Conservation (phyloP, 2,888 invertebrate genomes). For the Hydroisotoma schaefferi region DNA sequence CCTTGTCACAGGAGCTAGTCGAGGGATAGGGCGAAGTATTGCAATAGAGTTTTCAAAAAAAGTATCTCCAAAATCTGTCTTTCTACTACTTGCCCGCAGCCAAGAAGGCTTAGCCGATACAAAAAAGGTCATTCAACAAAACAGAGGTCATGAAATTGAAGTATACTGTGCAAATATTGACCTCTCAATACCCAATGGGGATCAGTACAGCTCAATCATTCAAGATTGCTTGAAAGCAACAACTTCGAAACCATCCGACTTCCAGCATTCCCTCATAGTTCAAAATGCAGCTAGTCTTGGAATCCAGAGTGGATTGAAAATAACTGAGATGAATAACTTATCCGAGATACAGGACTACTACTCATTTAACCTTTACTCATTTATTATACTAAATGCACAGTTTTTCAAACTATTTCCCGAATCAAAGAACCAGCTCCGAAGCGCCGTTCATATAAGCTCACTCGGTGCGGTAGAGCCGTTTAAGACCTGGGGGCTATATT, state of each 20-base stretch:
- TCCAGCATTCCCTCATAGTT: slow-evolving; percentile 68
- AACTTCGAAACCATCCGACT: slow-evolving; percentile 56
- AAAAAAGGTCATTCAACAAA: slow-evolving; percentile 50
- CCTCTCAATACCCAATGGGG: slow-evolving; percentile 59
- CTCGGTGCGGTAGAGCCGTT: slow-evolving; percentile 74
- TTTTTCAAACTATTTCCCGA: slow-evolving; percentile 63
- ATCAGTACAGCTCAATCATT: slow-evolving; percentile 36
- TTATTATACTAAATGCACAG: slow-evolving; percentile 65
- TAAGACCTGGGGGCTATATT: slow-evolving; percentile 72
- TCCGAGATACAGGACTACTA: slow-evolving; percentile 65
- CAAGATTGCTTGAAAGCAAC: too few relatives aligned
- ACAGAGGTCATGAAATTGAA: too few relatives aligned
- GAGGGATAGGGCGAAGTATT: slow-evolving; percentile 80
- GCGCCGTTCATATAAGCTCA: slow-evolving; percentile 70
- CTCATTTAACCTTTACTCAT: slow-evolving; percentile 72
- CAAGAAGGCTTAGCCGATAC: slow-evolving; percentile 64
- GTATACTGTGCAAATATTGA: slow-evolving; percentile 62
- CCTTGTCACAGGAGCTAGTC: slow-evolving; percentile 79
- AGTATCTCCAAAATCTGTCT: slow-evolving; percentile 63
- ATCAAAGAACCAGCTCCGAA: slow-evolving; percentile 36
- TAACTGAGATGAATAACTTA: slow-evolving; percentile 63
- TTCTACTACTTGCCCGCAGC: slow-evolving; percentile 74
- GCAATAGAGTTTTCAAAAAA: slow-evolving; percentile 67
- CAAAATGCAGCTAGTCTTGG: slow-evolving; percentile 88
- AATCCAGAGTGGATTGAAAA: slow-evolving; percentile 58